A percentile compares a stretch with the other conserved stretches of the same genome.
These are phyloP conservation scores for Thalassaphorura encarpata DNA, from an alignment of 1,140 invertebrate species.

Conservation along the genomic window DNA sequence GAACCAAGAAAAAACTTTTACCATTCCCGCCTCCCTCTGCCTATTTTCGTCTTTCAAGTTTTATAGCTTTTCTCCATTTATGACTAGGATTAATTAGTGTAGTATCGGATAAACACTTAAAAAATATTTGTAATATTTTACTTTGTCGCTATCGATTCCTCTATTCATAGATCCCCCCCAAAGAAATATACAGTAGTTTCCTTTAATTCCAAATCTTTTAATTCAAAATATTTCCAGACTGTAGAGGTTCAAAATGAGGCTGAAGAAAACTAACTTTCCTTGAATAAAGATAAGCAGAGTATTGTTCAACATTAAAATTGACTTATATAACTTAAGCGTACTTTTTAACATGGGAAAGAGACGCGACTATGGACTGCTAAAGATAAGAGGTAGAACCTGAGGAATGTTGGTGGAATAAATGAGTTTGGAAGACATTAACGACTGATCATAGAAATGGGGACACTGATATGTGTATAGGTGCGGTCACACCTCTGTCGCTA, in stretches of 20 bases:
- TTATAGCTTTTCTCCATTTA: neutral
- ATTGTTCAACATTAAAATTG: neutral
- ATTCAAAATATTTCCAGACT: neutral
- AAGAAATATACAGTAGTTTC: too few species aligned
- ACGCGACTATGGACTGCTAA: too few species aligned
- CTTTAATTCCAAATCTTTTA: neutral
- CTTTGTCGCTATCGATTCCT: too few species aligned
- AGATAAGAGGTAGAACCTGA: too few species aligned
- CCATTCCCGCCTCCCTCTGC: too few species aligned
- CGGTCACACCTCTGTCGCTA: too few species aligned
- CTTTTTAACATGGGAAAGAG: too few species aligned
- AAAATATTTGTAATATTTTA: neutral
- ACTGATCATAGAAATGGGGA: too few species aligned
- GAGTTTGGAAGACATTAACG: too few species aligned
- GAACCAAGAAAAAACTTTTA: conserved; percentile 19
- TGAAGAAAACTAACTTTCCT: neutral
- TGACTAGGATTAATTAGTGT: neutral
- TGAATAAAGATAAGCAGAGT: neutral
- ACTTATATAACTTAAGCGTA: neutral
- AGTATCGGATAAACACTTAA: neutral
- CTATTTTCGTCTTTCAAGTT: neutral
- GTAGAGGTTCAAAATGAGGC: neutral
- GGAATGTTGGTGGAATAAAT: too few species aligned
- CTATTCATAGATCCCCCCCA: too few species aligned
- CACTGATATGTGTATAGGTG: too few species aligned